Percentiles rank a stretch among this genome's conserved stretches.
Conservation (phyloP, 2,888 invertebrate species). For the Cheilosia scutellata region DNA sequence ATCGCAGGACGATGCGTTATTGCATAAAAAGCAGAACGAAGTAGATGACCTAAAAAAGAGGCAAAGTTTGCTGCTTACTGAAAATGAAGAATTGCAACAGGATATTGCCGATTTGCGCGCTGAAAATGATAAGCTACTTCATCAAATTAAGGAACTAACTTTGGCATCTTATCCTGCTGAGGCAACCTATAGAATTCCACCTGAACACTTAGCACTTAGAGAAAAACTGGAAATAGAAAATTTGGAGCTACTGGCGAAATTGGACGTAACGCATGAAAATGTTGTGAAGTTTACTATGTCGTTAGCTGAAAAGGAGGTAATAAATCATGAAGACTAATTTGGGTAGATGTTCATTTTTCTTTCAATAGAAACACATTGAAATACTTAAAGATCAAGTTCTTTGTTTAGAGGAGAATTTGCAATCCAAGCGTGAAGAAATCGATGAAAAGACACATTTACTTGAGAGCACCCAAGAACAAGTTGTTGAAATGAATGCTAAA, state of each 20-base stretch:
- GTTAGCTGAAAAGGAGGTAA: constrained; percentile 82
- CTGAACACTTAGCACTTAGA: constrained; percentile 74
- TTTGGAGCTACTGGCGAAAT: constrained; percentile 79
- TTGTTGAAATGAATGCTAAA: constrained; percentile 82
- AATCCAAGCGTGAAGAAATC: constrained; percentile 81
- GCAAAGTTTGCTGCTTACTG: constrained; percentile 76
- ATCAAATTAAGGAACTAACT: constrained; percentile 56
- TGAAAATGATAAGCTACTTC: constrained; percentile 47
- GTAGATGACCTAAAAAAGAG: constrained; percentile 77
- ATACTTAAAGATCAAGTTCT: constrained; percentile 81
- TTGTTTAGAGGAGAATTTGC: constrained; percentile 82
- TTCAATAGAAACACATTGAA: constrained; percentile 81
- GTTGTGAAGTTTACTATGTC: constrained; percentile 78
- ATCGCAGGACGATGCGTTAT: constrained; percentile 50
- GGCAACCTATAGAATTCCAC: constrained; percentile 45
- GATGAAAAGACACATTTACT: constrained; percentile 81
- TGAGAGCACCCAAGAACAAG: constrained; percentile 82
- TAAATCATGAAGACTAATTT: not conserved
- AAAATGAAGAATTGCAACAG: constrained; percentile 74
- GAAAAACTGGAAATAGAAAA: constrained; percentile 80
- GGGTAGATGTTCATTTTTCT: not conserved
- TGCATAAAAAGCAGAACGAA: constrained; percentile 58
- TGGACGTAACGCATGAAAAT: constrained; percentile 80
- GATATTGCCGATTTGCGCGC: constrained; percentile 75
- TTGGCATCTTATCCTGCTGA: constrained; percentile 31